Conservation (phyloP, 1,140 invertebrate genomes). For the Mya arenaria region DNA sequence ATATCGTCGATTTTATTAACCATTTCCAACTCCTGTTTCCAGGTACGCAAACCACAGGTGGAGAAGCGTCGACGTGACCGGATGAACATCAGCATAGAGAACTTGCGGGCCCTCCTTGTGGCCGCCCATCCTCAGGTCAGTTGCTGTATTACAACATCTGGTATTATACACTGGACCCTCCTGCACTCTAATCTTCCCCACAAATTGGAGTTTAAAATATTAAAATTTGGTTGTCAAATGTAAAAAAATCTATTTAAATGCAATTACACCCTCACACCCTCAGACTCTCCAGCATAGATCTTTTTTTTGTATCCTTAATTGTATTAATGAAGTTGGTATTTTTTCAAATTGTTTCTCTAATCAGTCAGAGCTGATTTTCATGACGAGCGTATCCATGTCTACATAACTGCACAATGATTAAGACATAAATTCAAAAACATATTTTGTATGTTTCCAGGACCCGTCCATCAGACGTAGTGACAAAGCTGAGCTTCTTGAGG, state of each 20-base stretch:
- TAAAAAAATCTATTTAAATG: too few relatives aligned
- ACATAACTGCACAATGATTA: neutral
- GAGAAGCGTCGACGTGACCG: conserved; percentile 43
- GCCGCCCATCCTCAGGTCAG: conserved; percentile 30
- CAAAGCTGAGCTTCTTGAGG: conserved; percentile 40
- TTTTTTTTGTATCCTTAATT: too few relatives aligned
- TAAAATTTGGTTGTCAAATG: too few relatives aligned
- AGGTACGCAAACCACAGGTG: conserved; percentile 40
- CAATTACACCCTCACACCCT: too few relatives aligned
- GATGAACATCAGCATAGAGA: conserved; percentile 49
- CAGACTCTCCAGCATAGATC: too few relatives aligned
- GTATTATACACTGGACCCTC: too few relatives aligned
- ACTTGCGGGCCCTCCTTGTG: conserved; percentile 9
- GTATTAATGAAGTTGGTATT: too few relatives aligned
- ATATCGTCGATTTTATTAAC: too few relatives aligned
- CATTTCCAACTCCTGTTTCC: neutral
- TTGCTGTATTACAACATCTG: too few relatives aligned
- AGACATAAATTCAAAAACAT: neutral
- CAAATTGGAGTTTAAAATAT: too few relatives aligned
- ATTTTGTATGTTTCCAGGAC: conserved; percentile 11
- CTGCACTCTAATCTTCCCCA: too few relatives aligned
- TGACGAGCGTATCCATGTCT: neutral
- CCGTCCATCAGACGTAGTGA: neutral
- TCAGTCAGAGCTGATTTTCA: neutral
- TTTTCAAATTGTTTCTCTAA: too few relatives aligned